Evolutionary conservation across 2,113 vertebrate genomes (phyloP).

Genomic region (Podilymbus podiceps): DNA sequence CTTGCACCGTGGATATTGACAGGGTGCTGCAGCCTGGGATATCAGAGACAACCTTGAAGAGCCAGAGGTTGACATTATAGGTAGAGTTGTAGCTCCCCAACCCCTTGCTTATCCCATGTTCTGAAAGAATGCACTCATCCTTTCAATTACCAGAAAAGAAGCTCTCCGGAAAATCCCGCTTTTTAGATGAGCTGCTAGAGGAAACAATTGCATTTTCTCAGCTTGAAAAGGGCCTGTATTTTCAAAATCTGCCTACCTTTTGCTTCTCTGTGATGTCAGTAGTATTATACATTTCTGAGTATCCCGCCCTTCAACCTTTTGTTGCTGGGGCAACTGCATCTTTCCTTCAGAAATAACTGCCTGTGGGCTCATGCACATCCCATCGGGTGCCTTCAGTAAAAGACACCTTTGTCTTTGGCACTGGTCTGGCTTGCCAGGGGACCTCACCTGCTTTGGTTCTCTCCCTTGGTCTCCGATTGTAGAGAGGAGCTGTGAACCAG

Average conservation of each 20-base stretch:
- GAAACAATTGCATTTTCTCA: neutral
- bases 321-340: neutral
- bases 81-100: neutral
- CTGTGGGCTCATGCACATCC: fast-evolving
- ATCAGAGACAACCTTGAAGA: neutral
- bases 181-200: neutral
- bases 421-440: neutral
- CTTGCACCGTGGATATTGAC: neutral
- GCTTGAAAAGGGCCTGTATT: neutral
- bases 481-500: neutral
- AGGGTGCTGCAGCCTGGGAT: neutral
- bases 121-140: neutral
- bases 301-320: neutral
- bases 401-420: neutral
- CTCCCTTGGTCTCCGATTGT: fast-evolving
- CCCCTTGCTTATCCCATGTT: neutral
- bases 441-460: neutral
- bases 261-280: neutral
- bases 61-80: neutral
- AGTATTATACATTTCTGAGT: neutral
- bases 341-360: neutral
- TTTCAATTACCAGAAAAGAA: neutral
- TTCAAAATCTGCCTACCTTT: neutral
- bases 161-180: neutral
- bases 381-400: neutral